phyloP scores from a whole-genome alignment of 2,797 vertebrate genomes.

The Gobio occitaniae region DNA sequence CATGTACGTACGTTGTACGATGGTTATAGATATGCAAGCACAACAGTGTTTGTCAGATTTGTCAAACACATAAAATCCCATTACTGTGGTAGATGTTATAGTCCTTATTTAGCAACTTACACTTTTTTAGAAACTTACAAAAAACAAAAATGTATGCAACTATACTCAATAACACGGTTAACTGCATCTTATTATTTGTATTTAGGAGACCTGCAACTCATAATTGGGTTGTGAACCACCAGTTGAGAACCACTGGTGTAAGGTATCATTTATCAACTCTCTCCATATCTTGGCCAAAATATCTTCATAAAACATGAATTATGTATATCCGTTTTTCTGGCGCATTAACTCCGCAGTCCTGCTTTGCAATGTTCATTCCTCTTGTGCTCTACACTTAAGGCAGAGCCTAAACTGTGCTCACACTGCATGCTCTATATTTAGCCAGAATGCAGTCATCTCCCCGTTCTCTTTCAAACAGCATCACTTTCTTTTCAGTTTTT shows the following conservation, averaged over 20 bases:
- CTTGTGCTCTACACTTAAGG: background rate
- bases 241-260: background rate
- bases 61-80: conserved; percentile 1
- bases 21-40: background rate
- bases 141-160: background rate
- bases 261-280: conserved; percentile 30
- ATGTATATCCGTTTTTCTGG: conserved; percentile 32
- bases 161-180: background rate
- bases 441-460: background rate
- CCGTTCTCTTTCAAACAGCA: background rate
- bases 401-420: background rate
- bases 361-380: conserved; percentile 31
- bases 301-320: conserved; percentile 46
- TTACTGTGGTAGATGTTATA: background rate
- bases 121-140: background rate
- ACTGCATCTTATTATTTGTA: background rate
- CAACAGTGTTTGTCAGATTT: background rate
- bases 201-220: background rate
- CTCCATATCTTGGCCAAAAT: conserved; percentile 25
- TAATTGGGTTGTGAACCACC: background rate
- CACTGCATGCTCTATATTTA: background rate
- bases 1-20: no score
- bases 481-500: conserved; percentile 18
- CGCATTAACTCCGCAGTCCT: conserved; percentile 28
- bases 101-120: background rate